Evolutionary conservation across 2,113 vertebrate species (phyloP).

Genomic region (Cathartes aura): DNA sequence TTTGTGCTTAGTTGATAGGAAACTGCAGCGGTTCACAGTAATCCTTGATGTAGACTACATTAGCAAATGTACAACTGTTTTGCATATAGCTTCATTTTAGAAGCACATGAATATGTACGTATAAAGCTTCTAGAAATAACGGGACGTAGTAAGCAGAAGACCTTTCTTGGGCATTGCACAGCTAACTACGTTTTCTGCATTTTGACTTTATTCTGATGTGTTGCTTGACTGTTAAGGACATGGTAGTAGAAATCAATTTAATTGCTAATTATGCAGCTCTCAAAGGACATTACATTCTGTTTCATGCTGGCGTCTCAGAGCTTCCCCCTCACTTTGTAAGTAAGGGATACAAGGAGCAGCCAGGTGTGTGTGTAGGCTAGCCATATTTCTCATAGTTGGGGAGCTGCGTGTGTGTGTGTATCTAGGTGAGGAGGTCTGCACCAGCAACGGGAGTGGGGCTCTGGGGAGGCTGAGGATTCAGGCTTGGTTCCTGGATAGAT

Average conservation of each 20-base stretch:
- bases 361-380: not conserved
- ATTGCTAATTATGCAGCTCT: not conserved
- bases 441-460: not conserved
- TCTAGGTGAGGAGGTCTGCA: not conserved
- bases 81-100: not conserved
- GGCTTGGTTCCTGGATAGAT: not conserved
- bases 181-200: fast-evolving
- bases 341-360: not conserved
- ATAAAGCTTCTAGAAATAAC: not conserved
- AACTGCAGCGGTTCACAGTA: not conserved
- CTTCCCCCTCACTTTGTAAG: not conserved
- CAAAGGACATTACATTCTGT: not conserved
- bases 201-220: not conserved
- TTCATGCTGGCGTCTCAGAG: not conserved
- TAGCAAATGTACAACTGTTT: not conserved
- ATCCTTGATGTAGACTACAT: not conserved
- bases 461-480: not conserved
- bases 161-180: not conserved
- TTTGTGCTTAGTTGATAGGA: not conserved
- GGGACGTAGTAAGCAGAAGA: not conserved
- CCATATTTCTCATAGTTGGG: not conserved
- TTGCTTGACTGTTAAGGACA: not conserved
- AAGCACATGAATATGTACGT: fast-evolving
- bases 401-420: not conserved
- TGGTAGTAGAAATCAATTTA: not conserved